These are phyloP conservation scores for Epinotia brunnichana DNA, from an alignment of 2,888 invertebrate species.

Conservation along the genomic window DNA sequence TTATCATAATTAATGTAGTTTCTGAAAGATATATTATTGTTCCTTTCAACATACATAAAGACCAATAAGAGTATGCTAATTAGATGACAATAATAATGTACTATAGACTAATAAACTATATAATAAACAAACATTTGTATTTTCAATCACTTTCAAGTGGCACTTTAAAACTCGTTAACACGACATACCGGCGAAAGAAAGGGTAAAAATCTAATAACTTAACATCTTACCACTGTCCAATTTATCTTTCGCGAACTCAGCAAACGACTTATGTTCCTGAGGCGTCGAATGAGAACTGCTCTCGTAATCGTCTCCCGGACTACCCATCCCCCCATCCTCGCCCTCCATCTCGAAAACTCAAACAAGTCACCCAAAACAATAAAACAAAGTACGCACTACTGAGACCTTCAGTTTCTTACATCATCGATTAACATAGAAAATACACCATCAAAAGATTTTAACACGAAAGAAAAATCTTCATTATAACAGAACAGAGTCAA, in stretches of 20 bases:
- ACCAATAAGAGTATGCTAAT: too few relatives aligned
- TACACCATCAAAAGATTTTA: constrained; percentile 42
- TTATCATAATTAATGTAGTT: background rate
- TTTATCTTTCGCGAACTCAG: constrained; percentile 80
- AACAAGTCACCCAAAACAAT: constrained; percentile 55
- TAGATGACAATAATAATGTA: too few relatives aligned
- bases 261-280: constrained; percentile 77
- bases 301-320: constrained; percentile 71
- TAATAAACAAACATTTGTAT: background rate
- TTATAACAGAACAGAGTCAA: background rate
- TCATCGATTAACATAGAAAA: constrained; percentile 75
- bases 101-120: too few relatives aligned
- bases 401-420: constrained; percentile 78
- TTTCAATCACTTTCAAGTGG: background rate
- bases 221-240: constrained; percentile 72
- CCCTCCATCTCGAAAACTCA: constrained; percentile 65
- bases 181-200: constrained; percentile 8
- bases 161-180: background rate
- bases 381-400: constrained; percentile 56
- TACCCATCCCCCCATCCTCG: constrained; percentile 65
- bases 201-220: constrained; percentile 9
- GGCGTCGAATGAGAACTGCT: constrained; percentile 78
- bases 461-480: constrained; percentile 8
- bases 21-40: background rate
- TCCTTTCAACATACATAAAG: background rate